Percentiles rank a stretch among this genome's conserved stretches.
phyloP scores from a whole-genome alignment of 2,797 vertebrate genomes.

The Hipposideros larvatus region DNA sequence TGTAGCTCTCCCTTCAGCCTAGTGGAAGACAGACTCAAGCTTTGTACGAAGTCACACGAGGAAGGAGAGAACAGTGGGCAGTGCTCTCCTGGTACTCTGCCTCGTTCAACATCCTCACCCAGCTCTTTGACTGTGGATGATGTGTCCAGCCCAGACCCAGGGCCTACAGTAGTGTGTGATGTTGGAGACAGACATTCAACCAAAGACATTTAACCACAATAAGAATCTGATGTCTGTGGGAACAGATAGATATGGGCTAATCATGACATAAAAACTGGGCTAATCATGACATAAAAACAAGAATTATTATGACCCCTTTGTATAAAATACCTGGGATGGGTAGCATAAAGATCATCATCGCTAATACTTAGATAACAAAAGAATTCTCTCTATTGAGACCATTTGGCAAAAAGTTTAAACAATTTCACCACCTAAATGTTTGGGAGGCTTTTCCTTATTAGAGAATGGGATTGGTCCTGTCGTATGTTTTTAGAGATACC shows the following conservation, averaged over 20 bases:
- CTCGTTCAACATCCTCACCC: conserved; percentile 85
- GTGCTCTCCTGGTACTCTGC: conserved; percentile 21
- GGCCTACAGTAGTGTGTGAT: conserved; percentile 1
- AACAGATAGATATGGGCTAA: conserved; percentile 36
- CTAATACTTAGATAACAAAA: conserved; percentile 51
- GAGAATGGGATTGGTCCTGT: background rate
- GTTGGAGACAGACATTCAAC: conserved; percentile 33
- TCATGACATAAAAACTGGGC: background rate
- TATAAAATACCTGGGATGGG: conserved; percentile 12
- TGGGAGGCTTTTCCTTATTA: background rate
- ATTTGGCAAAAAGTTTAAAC: conserved; percentile 30
- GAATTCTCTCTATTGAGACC: conserved; percentile 8
- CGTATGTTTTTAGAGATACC: background rate
- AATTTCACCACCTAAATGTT: background rate
- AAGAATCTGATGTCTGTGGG: conserved; percentile 51
- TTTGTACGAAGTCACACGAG: conserved; percentile 81
- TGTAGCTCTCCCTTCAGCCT: conserved; percentile 82
- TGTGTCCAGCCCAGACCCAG: conserved; percentile 83
- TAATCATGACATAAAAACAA: conserved; percentile 9
- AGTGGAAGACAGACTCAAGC: conserved; percentile 75
- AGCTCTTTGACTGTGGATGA: conserved; percentile 84
- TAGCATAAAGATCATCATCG: conserved; percentile 52
- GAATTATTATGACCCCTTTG: conserved; percentile 8
- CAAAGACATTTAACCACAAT: conserved; percentile 75
- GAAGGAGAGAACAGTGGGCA: conserved; percentile 67